Evolutionary conservation across 2,797 vertebrate species (phyloP).

Genomic region (Notamacropus eugenii): DNA sequence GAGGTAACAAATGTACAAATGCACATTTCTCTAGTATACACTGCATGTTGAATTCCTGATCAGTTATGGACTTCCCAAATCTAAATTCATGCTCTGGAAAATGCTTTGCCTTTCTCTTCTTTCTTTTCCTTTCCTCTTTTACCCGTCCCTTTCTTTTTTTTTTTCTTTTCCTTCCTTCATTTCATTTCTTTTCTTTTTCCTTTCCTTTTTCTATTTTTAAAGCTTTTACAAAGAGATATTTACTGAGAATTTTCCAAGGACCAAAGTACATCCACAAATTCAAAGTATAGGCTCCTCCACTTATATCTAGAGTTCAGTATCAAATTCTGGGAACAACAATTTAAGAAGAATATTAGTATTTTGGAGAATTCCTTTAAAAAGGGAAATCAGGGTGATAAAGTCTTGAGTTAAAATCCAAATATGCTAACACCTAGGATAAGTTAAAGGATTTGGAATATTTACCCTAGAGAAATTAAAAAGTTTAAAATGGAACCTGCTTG

Average conservation of each 20-base stretch:
- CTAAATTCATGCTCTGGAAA: not conserved
- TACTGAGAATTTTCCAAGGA: not conserved
- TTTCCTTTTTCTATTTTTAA: not conserved
- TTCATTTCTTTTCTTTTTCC: not conserved
- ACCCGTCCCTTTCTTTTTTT: not conserved
- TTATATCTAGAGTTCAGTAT: not conserved
- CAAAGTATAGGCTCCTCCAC: fast-evolving
- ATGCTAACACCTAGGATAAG: not conserved
- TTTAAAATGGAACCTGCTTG: not conserved
- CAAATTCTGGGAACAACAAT: not conserved
- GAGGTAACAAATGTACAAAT: not conserved
- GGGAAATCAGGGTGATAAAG: not conserved
- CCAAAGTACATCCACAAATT: not conserved
- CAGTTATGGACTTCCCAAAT: not conserved
- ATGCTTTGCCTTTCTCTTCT: not conserved
- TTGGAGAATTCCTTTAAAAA: not conserved
- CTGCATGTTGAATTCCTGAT: not conserved
- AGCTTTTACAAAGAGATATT: not conserved
- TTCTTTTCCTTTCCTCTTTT: not conserved
- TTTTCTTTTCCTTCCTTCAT: not conserved
- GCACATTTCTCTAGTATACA: not conserved
- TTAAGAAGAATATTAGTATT: not conserved
- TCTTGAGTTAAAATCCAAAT: not conserved
- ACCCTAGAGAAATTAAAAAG: not conserved
- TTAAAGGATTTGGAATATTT: not conserved